phyloP scores from a whole-genome alignment of 2,797 vertebrate genomes.

The Bradypodion pumilum region DNA sequence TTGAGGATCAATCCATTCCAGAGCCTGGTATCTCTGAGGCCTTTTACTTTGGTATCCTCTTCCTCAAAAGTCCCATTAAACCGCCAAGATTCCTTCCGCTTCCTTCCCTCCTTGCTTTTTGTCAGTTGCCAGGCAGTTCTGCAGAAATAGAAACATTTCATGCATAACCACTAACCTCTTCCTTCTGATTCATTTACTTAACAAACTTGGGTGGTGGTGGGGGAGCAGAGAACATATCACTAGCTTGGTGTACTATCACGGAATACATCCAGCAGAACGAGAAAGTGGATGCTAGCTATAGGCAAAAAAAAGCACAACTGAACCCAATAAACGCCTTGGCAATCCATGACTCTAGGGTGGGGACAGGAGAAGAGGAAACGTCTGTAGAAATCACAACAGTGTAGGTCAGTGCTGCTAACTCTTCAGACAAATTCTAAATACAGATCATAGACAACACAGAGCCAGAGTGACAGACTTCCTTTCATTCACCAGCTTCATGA shows the following conservation, averaged over 20 bases:
- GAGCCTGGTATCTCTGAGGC: conserved; percentile 3
- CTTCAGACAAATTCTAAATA: conserved; percentile 16
- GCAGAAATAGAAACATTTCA: conserved; percentile 67
- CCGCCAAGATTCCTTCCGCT: conserved; percentile 38
- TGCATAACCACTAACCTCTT: conserved; percentile 65
- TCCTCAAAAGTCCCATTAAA: conserved; percentile 23
- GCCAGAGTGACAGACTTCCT: not conserved
- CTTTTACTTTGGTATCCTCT: not conserved
- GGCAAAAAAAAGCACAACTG: conserved; percentile 54
- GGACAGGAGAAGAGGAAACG: conserved; percentile 41
- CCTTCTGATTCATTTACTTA: conserved; percentile 70
- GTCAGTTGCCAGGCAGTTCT: conserved; percentile 62
- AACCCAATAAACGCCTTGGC: not conserved
- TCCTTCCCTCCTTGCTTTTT: conserved; percentile 41
- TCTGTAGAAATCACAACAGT: not conserved
- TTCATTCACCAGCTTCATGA: not conserved
- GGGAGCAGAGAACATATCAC: conserved; percentile 44
- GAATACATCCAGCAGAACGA: conserved; percentile 62
- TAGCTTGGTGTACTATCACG: conserved; percentile 57
- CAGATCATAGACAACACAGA: not conserved
- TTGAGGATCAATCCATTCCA: not conserved
- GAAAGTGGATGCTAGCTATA: conserved; percentile 60
- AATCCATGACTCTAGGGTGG: conserved; percentile 29
- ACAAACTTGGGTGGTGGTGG: conserved; percentile 42
- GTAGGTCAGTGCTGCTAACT: conserved; percentile 6